Percentiles rank a stretch among this genome's conserved stretches.
These are phyloP conservation scores for Rhagonycha fulva DNA, from an alignment of 2,888 invertebrate genomes.

Conservation along the genomic window DNA sequence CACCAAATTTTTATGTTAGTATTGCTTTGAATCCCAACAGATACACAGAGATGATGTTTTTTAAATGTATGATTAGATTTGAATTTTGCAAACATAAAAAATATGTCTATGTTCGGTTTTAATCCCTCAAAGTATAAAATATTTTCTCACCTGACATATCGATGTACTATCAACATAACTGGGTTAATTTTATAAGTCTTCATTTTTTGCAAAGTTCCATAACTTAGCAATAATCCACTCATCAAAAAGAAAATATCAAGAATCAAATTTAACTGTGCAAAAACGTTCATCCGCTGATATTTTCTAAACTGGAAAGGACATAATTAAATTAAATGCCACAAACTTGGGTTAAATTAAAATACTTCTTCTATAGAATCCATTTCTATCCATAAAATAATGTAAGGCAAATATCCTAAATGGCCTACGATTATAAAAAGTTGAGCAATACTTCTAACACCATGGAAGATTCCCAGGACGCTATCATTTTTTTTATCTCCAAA, in stretches of 20 bases:
- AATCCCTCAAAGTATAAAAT: too few relatives aligned
- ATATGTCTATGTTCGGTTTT: too few relatives aligned
- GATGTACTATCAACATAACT: not conserved
- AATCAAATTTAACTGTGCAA: not conserved
- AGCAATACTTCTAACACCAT: not conserved
- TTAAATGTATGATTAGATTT: too few relatives aligned
- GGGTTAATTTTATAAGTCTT: not conserved
- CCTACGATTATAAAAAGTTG: not conserved
- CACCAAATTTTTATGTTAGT: too few relatives aligned
- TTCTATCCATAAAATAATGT: not conserved
- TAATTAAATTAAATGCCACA: not conserved
- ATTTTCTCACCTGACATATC: not conserved
- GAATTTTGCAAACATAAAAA: too few relatives aligned
- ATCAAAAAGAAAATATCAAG: not conserved
- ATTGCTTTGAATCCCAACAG: too few relatives aligned
- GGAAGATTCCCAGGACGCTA: not conserved
- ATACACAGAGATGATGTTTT: too few relatives aligned
- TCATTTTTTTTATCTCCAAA: not conserved
- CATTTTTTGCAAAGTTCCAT: not conserved
- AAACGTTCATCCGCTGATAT: not conserved
- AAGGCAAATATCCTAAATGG: not conserved
- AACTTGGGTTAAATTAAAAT: not conserved
- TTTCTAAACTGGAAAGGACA: not conserved
- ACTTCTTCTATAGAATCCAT: not conserved
- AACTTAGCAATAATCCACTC: not conserved